Evolutionary conservation across 2,888 invertebrate genomes (phyloP), one percentile per base, ranked within the genome.

Genomic region (Megastigmus dorsalis): DNA sequence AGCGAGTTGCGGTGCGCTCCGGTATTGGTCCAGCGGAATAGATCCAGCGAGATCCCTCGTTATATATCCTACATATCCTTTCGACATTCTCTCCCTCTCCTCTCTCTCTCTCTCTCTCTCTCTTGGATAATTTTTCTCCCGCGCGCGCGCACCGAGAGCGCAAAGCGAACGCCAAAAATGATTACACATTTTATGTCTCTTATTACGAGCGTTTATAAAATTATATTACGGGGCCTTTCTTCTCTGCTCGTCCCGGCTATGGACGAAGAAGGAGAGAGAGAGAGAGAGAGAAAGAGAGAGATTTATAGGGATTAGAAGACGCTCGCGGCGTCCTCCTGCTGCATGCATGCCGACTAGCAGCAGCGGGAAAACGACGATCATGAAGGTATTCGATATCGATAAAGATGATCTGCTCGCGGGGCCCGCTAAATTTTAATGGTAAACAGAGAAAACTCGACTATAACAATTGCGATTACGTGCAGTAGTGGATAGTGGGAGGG

Each of bases 111-210:
- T n/a, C 41, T 54, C n/a, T 54, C 18, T 48, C 50, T 20, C 23
- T 41, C 43, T 38, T 10, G n/a, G n/a, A n/a, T n/a, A n/a, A n/a
- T n/a, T n/a, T n/a, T n/a, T n/a, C n/a, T n/a, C n/a, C n/a, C n/a
- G n/a, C n/a, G 13, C 10, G 52, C 65, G 20, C 55, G 1, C n/a
- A 6, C 15, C 18, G 20, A 38, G 20, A 18, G 36, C 52, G n/a
- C n/a, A n/a, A n/a, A n/a, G n/a, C n/a, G n/a, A n/a, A n/a, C n/a
- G n/a, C n/a, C n/a, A 59, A 54, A 63, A 63, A 41, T 57, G 50
- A 62, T 65, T 70, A 52, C 20, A 9, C 74, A 72, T 62, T 74
- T 79, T 70, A 69, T 36, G 65, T 57, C 13, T 63, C 54, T 50
- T 57, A 70, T 70, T 70, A 70, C 62, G 33, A 20, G 52, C 52